Percentiles rank a stretch among this genome's conserved stretches.
These are phyloP conservation scores for Macheiramphus alcinus DNA, from an alignment of 2,113 vertebrate genomes.

Conservation along the genomic window DNA sequence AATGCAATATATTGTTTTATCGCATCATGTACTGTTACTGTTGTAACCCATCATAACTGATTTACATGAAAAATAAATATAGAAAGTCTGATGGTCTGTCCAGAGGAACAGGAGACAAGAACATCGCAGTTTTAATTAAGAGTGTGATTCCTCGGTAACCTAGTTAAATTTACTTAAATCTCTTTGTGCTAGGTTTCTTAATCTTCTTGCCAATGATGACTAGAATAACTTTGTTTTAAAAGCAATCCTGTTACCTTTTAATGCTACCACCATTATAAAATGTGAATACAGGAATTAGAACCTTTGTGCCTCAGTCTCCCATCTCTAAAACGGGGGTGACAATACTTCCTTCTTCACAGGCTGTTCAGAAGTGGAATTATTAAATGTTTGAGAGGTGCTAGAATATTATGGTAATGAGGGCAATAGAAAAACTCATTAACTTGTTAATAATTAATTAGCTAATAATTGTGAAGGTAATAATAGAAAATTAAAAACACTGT, in stretches of 20 bases:
- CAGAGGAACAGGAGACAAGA: background rate
- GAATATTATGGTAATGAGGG: background rate
- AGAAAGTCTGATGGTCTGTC: background rate
- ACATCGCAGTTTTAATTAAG: slow-evolving; percentile 13
- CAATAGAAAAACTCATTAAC: slow-evolving; percentile 35
- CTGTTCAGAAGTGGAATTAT: background rate
- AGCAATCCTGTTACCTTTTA: background rate
- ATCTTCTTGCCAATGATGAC: background rate
- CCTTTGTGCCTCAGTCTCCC: background rate
- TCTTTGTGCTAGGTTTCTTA: background rate
- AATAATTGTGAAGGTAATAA: slow-evolving; percentile 35
- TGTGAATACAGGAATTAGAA: background rate
- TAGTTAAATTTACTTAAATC: slow-evolving; percentile 5
- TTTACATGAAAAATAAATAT: background rate
- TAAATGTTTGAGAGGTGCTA: background rate
- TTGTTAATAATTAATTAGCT: slow-evolving; percentile 56
- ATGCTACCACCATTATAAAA: background rate
- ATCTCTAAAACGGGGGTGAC: background rate
- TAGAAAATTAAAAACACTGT: slow-evolving; percentile 4
- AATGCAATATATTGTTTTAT: slow-evolving; percentile 18
- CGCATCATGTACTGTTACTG: background rate
- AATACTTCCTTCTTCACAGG: background rate
- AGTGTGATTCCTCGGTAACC: background rate
- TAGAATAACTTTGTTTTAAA: background rate
- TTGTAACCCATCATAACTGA: background rate